Evolutionary conservation across 35 echinoderm and acorn worm species (phyloP).

Genomic region (Acanthaster planci): DNA sequence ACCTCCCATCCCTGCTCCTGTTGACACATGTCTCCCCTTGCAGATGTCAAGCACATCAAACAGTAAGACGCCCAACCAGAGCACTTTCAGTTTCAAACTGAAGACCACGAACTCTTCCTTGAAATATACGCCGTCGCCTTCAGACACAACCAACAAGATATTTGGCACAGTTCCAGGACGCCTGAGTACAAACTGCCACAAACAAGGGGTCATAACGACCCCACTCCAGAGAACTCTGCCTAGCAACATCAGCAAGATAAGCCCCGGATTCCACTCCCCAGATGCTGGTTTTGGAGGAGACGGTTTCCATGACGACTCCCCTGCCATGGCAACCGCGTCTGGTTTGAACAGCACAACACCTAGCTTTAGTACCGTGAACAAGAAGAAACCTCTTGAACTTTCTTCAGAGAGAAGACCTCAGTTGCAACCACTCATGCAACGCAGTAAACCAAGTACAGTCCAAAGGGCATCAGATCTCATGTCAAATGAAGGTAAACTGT

Average conservation of each 20-base stretch:
- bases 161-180: not conserved
- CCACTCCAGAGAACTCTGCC: slow-evolving; percentile 17
- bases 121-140: not conserved
- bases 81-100: not conserved
- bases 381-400: slow-evolving; percentile 10
- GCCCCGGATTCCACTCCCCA: not conserved
- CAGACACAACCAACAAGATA: not conserved
- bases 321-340: not conserved
- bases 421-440: not conserved
- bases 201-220: slow-evolving; percentile 24
- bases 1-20: not conserved
- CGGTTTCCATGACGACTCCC: slow-evolving; percentile 45
- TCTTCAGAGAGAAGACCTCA: not conserved
- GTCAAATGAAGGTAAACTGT: not conserved
- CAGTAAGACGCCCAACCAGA: not conserved
- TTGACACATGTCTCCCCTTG: not conserved
- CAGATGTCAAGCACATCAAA: not conserved
- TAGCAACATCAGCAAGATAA: slow-evolving; percentile 11
- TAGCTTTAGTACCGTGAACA: not conserved
- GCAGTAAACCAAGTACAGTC: not conserved
- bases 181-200: not conserved
- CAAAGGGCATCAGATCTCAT: not conserved
- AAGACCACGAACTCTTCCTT: not conserved
- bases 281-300: slow-evolving; percentile 44
- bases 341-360: not conserved